These are phyloP conservation scores for Platalea minor DNA, from an alignment of 2,797 vertebrate genomes.

Conservation along the genomic window DNA sequence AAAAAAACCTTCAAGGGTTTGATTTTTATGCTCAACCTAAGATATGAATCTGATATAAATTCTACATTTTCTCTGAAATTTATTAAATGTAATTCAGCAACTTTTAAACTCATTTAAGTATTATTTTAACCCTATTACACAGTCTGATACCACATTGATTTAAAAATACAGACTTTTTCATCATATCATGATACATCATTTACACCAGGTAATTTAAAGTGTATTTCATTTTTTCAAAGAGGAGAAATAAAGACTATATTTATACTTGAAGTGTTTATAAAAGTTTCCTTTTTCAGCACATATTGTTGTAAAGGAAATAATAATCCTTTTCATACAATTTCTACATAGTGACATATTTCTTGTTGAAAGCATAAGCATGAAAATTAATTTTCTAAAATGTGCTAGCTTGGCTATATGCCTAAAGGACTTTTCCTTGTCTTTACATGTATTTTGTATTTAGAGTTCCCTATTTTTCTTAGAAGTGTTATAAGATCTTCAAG, in stretches of 20 bases:
- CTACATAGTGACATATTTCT: neutral
- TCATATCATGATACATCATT: neutral
- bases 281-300: neutral
- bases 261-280: neutral
- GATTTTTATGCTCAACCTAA: neutral
- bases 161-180: slow-evolving; percentile 19
- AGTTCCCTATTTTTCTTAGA: neutral
- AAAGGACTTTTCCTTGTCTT: neutral
- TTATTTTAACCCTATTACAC: slow-evolving; percentile 2
- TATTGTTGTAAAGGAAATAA: neutral
- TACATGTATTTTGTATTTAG: neutral
- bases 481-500: neutral
- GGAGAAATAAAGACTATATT: neutral
- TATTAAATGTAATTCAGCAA: neutral
- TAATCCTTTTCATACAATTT: neutral
- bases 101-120: slow-evolving; percentile 9
- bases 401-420: neutral
- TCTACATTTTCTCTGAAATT: neutral
- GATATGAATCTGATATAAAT: neutral
- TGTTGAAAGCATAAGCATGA: slow-evolving; percentile 2
- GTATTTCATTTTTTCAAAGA: neutral
- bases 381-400: slow-evolving; percentile 31
- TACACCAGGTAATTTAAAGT: neutral
- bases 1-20: neutral
- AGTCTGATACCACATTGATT: neutral